phyloP scores from a whole-genome alignment of 2,113 vertebrate species.

The Corythornis cristatus region DNA sequence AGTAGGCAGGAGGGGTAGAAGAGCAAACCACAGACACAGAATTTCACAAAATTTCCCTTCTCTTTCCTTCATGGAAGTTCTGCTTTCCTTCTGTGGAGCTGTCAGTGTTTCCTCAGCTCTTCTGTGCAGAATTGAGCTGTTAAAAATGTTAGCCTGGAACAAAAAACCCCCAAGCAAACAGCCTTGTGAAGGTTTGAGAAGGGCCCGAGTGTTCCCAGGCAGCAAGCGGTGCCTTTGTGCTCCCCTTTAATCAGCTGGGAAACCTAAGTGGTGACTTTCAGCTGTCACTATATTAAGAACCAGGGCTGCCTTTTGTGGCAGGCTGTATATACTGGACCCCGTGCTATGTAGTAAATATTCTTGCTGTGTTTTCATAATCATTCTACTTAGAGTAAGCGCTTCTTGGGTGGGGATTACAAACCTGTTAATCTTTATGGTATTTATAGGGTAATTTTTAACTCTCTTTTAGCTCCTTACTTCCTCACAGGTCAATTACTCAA shows the following conservation, averaged over 20 bases:
- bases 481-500: constrained; percentile 39
- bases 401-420: constrained; percentile 70
- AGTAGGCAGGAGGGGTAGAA: background rate
- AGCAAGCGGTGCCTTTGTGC: background rate
- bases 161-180: background rate
- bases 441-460: constrained; percentile 73
- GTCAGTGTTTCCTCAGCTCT: background rate
- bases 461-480: constrained; percentile 14
- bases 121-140: background rate
- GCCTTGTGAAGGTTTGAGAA: background rate
- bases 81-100: background rate
- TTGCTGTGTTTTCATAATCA: constrained; percentile 64
- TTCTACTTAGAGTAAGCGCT: constrained; percentile 68
- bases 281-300: constrained; percentile 50
- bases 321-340: constrained; percentile 52
- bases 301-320: constrained; percentile 55
- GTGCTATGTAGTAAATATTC: constrained; percentile 48
- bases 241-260: constrained; percentile 15
- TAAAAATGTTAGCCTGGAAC: background rate
- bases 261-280: constrained; percentile 29
- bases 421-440: constrained; percentile 73
- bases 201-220: background rate
- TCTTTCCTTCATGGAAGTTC: background rate
- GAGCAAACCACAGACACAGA: background rate
- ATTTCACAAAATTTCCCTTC: background rate